Percentiles rank a stretch among this genome's conserved stretches.
Conservation (phyloP, 1,140 invertebrate species). For the Trypoxylus dichotomus region DNA sequence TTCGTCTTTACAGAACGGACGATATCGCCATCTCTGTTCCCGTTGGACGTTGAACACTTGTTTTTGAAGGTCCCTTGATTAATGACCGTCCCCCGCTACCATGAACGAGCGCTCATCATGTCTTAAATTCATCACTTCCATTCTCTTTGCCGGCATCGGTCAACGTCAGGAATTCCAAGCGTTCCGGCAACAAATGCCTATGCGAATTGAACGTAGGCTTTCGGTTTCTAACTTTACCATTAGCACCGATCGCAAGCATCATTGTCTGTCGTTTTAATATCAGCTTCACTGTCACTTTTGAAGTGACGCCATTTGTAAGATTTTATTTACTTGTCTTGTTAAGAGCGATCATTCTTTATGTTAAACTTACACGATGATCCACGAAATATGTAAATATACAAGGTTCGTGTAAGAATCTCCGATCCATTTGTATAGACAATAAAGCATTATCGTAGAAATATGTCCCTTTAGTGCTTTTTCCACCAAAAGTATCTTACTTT, state of each 20-base stretch:
- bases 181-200: neutral
- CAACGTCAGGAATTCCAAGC: neutral
- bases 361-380: too few relatives aligned
- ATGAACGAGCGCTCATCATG: constrained; percentile 34
- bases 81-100: constrained; percentile 26
- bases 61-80: constrained; percentile 37
- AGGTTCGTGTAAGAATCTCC: too few relatives aligned
- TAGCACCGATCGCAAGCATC: neutral
- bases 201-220: neutral
- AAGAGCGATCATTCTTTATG: too few relatives aligned
- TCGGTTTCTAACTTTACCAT: neutral
- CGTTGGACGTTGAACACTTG: constrained; percentile 34
- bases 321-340: too few relatives aligned
- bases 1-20: too few relatives aligned
- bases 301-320: too few relatives aligned
- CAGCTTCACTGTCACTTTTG: neutral
- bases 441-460: too few relatives aligned
- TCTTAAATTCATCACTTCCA: constrained; percentile 37
- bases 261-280: neutral
- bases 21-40: neutral
- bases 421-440: too few relatives aligned
- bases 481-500: too few relatives aligned
- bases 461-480: too few relatives aligned
- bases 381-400: too few relatives aligned
- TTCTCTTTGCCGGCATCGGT: constrained; percentile 27